Conservation (phyloP, 2,888 invertebrate genomes). For the Sphaerophoria taeniata region DNA sequence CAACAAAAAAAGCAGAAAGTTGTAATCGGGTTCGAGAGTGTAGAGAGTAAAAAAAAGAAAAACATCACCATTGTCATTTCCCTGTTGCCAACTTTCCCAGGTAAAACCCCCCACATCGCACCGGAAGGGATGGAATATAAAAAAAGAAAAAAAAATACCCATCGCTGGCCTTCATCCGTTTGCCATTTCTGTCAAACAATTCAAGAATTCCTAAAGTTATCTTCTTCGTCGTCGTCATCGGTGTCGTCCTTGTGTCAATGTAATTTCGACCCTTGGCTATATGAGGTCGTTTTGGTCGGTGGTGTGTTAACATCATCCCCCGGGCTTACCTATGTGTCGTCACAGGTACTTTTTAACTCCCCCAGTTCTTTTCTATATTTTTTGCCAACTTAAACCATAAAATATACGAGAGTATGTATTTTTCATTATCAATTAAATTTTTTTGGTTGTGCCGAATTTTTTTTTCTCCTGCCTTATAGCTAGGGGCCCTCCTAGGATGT, state of each 20-base stretch:
- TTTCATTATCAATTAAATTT: constrained; percentile 74
- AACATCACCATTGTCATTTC: constrained; percentile 1
- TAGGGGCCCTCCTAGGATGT: constrained; percentile 33
- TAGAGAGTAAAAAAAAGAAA: neutral
- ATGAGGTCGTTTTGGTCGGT: neutral
- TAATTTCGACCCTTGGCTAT: too few relatives aligned
- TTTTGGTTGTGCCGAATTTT: constrained; percentile 47
- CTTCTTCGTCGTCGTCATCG: neutral
- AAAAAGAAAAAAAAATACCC: constrained; percentile 17
- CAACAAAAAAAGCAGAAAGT: neutral
- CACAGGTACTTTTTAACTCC: neutral
- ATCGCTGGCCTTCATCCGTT: constrained; percentile 41
- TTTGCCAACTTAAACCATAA: constrained; percentile 27
- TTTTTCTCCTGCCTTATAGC: constrained; percentile 29
- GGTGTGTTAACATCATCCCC: constrained; percentile 52
- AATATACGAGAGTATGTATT: constrained; percentile 37
- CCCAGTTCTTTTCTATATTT: neutral
- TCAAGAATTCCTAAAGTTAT: constrained; percentile 67
- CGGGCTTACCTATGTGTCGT: constrained; percentile 18
- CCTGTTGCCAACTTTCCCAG: neutral
- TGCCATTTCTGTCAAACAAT: constrained; percentile 66
- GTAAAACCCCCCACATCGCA: constrained; percentile 17
- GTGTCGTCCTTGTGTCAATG: too few relatives aligned
- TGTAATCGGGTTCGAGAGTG: constrained; percentile 3
- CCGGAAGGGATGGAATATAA: constrained; percentile 40